A percentile compares a stretch with the other conserved stretches of the same genome.
Conservation (phyloP, 2,113 vertebrate species). For the Corydoras maculifer region DNA sequence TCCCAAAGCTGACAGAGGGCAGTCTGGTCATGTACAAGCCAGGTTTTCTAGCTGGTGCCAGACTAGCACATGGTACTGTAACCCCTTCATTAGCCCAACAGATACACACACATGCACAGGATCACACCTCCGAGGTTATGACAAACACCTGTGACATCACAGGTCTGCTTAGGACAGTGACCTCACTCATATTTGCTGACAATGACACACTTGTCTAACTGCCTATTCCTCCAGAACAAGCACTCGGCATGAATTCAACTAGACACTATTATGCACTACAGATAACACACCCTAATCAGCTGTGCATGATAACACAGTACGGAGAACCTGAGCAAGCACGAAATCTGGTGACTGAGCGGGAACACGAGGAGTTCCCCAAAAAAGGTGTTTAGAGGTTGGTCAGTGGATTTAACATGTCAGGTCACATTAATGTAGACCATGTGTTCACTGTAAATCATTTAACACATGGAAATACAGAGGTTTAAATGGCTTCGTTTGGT, state of each 20-base stretch:
- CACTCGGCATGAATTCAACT: not conserved
- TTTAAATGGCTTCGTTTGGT: no score
- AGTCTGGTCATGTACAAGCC: not conserved
- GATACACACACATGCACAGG: not conserved
- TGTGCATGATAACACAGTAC: not conserved
- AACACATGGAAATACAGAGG: not conserved
- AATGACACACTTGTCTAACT: not conserved
- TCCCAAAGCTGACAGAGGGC: not conserved
- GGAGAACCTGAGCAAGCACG: not conserved
- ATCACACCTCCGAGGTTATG: not conserved
- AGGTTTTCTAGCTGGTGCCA: not conserved
- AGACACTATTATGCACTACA: not conserved
- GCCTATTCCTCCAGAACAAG: not conserved
- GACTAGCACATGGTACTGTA: not conserved
- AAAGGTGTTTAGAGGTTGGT: not conserved
- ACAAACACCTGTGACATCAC: not conserved
- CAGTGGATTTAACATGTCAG: slow-evolving; percentile 23
- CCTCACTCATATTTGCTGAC: not conserved
- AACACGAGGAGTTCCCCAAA: not conserved
- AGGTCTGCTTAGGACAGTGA: not conserved
- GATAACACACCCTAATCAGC: not conserved
- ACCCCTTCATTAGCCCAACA: not conserved
- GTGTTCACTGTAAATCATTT: slow-evolving; percentile 10
- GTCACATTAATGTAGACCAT: slow-evolving; percentile 24
- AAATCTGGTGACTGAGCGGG: not conserved